These are phyloP conservation scores for Theretra japonica DNA, from an alignment of 2,888 invertebrate species.

Conservation along the genomic window DNA sequence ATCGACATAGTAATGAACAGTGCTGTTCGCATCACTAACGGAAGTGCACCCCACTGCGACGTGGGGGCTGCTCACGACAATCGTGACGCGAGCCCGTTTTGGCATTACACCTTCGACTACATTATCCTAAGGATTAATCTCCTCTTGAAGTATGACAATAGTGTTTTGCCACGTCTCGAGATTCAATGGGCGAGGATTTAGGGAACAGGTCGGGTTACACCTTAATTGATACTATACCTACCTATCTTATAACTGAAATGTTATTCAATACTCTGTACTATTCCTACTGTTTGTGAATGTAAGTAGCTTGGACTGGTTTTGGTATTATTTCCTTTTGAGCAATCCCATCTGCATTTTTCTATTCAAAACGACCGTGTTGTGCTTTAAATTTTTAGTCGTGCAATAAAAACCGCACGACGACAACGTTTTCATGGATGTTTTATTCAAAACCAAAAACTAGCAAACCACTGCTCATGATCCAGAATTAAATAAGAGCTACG, in stretches of 20 bases:
- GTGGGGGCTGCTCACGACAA: constrained; percentile 45
- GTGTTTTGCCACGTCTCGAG: constrained; percentile 29
- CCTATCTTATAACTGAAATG: background rate
- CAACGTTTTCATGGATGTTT: no score
- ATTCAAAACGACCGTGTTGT: no score
- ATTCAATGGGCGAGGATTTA: background rate
- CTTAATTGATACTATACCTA: background rate
- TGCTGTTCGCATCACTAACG: constrained; percentile 33
- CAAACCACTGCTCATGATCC: no score
- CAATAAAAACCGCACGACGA: no score
- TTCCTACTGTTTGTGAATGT: background rate
- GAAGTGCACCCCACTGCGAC: constrained; percentile 39
- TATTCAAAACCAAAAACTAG: no score
- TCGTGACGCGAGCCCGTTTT: constrained; percentile 41
- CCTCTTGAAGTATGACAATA: constrained; percentile 33
- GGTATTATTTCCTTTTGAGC: background rate
- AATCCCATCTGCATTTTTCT: background rate
- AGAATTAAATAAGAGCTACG: no score
- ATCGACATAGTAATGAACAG: constrained; percentile 28
- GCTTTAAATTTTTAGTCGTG: no score
- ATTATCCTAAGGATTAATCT: constrained; percentile 43
- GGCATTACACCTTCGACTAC: constrained; percentile 40
- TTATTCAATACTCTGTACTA: background rate
- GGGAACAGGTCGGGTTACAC: background rate
- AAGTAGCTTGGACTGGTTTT: background rate